Evolutionary conservation across 2,888 invertebrate species (phyloP).

Genomic region (Chirona hameri): DNA sequence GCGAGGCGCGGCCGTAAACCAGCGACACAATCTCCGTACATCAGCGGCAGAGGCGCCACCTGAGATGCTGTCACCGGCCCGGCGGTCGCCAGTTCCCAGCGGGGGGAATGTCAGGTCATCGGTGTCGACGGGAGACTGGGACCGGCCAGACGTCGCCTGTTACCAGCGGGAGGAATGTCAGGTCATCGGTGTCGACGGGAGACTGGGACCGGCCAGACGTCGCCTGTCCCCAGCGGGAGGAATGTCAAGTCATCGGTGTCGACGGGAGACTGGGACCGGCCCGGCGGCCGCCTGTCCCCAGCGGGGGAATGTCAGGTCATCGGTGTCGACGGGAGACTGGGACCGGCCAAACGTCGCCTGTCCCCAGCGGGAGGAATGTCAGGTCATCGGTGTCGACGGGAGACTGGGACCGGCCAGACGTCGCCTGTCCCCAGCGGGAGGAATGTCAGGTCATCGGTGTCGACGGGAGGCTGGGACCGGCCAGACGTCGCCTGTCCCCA

Average conservation of each 20-base stretch:
- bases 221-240: too few species aligned
- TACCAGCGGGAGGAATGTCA: too few species aligned
- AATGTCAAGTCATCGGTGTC: background rate
- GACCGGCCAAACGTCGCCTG: background rate
- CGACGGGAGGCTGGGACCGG: background rate
- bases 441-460: background rate
- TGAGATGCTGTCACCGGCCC: background rate
- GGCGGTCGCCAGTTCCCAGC: background rate
- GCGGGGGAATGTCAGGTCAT: background rate
- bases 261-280: background rate
- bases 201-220: background rate
- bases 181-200: background rate
- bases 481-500: background rate
- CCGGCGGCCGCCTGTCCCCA: background rate
- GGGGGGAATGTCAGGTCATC: background rate
- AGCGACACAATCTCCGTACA: background rate
- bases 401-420: background rate
- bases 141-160: too few species aligned
- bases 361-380: too few species aligned
- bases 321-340: background rate
- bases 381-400: background rate
- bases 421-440: too few species aligned
- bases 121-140: background rate
- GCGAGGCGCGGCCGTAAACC: background rate
- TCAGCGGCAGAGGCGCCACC: background rate